Evolutionary conservation across 2,113 vertebrate species (phyloP).

Genomic region (Suricata suricatta): DNA sequence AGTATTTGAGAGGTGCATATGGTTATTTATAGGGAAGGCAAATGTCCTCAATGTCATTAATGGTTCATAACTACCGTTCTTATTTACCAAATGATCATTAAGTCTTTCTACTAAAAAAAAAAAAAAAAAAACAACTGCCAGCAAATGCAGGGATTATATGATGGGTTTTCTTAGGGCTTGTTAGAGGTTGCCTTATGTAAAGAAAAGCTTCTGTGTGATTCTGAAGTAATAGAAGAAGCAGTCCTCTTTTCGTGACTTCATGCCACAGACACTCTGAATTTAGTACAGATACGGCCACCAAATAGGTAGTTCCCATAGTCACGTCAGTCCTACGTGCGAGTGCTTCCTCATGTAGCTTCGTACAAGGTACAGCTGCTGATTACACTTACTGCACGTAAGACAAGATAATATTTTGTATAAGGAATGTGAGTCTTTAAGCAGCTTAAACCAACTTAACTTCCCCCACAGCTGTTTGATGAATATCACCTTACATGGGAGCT

Average conservation of each 20-base stretch:
- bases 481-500: constrained; percentile 71
- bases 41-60: constrained; percentile 65
- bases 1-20: constrained; percentile 64
- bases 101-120: constrained; percentile 38
- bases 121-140: constrained; percentile 46
- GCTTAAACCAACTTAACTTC: constrained; percentile 67
- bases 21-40: constrained; percentile 73
- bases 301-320: constrained; percentile 68
- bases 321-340: constrained; percentile 51
- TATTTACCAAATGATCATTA: constrained; percentile 51
- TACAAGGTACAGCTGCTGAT: constrained; percentile 64
- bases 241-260: constrained; percentile 48
- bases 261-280: constrained; percentile 54
- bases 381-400: constrained; percentile 67
- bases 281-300: constrained; percentile 46
- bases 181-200: constrained; percentile 1
- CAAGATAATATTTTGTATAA: constrained; percentile 61
- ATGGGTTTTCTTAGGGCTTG: not conserved
- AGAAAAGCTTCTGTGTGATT: constrained; percentile 3
- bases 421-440: constrained; percentile 73
- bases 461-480: constrained; percentile 73
- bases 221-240: constrained; percentile 32
- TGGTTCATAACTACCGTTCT: constrained; percentile 67
- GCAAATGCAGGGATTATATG: constrained; percentile 3
- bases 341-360: constrained; percentile 66